A percentile compares a stretch with the other conserved stretches of the same genome.
Evolutionary conservation across 1,140 invertebrate genomes (phyloP).

Genomic region (Bombus terrestris): DNA sequence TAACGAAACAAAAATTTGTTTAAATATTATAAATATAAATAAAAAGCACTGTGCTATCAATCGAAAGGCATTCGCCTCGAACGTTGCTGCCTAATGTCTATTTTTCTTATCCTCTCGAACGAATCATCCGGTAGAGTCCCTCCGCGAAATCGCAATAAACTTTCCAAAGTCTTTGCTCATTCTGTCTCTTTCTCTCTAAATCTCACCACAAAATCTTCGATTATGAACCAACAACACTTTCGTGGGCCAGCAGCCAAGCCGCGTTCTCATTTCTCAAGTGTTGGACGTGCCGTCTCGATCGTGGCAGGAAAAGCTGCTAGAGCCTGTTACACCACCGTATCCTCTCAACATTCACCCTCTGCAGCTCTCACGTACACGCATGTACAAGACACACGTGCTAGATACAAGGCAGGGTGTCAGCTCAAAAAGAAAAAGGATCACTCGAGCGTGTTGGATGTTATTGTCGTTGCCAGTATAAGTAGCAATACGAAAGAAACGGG

Average conservation of each 20-base stretch:
- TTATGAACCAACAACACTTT: constrained; percentile 22
- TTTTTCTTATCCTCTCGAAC: background rate
- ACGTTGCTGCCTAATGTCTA: background rate
- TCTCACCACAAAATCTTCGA: constrained; percentile 18
- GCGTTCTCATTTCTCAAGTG: constrained; percentile 40
- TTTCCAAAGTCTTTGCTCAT: too few species aligned
- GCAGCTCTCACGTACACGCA: background rate
- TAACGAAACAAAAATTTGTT: background rate
- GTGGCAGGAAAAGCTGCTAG: background rate
- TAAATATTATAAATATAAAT: background rate
- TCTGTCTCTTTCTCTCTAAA: background rate
- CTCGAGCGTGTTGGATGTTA: constrained; percentile 68
- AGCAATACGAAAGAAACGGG: background rate
- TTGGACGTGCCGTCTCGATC: constrained; percentile 45
- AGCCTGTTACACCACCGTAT: background rate
- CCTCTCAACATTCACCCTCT: background rate
- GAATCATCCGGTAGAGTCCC: background rate
- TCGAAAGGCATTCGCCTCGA: too few species aligned
- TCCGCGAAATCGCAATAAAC: background rate
- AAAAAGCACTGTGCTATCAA: too few species aligned
- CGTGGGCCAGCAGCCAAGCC: constrained; percentile 26
- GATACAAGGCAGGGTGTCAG: constrained; percentile 47
- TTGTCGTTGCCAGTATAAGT: constrained; percentile 57
- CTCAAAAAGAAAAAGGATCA: constrained; percentile 62
- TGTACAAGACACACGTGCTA: background rate